Evolutionary conservation across 1,140 invertebrate species (phyloP).

Genomic region (Zaprionus inermis): DNA sequence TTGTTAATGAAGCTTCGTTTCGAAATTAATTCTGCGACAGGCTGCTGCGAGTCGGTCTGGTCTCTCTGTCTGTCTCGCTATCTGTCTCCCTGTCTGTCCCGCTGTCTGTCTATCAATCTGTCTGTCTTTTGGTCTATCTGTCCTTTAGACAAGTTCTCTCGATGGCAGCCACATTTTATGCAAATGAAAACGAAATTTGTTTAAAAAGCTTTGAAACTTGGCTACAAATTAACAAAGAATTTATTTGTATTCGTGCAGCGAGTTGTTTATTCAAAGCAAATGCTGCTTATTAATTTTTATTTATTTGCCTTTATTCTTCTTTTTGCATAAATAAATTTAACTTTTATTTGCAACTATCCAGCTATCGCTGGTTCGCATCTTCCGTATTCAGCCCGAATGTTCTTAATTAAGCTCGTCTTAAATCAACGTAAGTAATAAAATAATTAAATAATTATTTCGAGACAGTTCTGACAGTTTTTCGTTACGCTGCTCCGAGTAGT

Average conservation of each 20-base stretch:
- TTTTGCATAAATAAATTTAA: constrained; percentile 39
- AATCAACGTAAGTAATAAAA: constrained; percentile 35
- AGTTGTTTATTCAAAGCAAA: constrained; percentile 15
- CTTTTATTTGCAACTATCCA: constrained; percentile 26
- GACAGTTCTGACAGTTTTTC: constrained; percentile 18
- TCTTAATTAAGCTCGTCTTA: constrained; percentile 29
- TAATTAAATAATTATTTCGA: constrained; percentile 18
- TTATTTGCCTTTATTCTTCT: constrained; percentile 57
- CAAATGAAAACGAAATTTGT: constrained; percentile 70
- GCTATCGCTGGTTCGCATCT: constrained; percentile 17
- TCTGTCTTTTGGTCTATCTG: background rate
- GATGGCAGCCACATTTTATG: constrained; percentile 64
- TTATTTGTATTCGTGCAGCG: constrained; percentile 53
- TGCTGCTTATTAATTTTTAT: constrained; percentile 55
- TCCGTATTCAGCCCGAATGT: constrained; percentile 16
- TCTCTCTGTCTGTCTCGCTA: background rate
- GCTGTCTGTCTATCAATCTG: background rate
- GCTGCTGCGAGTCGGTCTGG: constrained; percentile 7
- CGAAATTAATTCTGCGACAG: constrained; percentile 34
- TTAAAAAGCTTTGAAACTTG: constrained; percentile 63
- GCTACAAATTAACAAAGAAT: constrained; percentile 67
- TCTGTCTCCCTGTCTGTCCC: background rate
- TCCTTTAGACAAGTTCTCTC: constrained; percentile 35
- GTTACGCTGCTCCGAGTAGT: constrained; percentile 25
- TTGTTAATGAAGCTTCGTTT: constrained; percentile 67